Evolutionary conservation across 2,888 invertebrate genomes (phyloP).

Genomic region (Eudasyphora cyanicolor): DNA sequence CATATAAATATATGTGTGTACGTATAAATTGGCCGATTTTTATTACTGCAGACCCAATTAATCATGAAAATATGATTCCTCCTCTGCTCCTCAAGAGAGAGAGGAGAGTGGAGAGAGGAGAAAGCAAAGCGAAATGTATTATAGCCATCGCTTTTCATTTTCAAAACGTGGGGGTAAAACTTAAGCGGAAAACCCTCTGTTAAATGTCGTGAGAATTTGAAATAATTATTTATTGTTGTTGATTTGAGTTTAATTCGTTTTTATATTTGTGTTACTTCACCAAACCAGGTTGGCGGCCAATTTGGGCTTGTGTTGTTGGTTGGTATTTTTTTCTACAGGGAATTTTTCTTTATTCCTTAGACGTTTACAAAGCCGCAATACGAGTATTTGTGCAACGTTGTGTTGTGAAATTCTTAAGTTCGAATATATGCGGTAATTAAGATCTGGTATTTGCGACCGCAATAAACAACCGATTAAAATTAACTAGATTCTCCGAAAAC

Average conservation of each 20-base stretch:
- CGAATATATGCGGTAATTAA: not conserved
- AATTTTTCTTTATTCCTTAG: not conserved
- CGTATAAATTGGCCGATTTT: constrained; percentile 37
- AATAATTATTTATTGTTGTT: constrained; percentile 62
- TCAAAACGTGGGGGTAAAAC: constrained; percentile 31
- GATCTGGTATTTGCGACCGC: not conserved
- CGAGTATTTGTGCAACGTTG: not conserved
- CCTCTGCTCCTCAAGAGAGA: not conserved
- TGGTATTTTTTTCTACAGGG: not conserved
- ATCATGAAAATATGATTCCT: constrained; percentile 51
- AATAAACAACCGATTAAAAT: not conserved
- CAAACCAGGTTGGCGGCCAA: too few relatives aligned
- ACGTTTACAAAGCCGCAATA: not conserved
- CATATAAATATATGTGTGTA: constrained; percentile 2
- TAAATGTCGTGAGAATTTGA: constrained; percentile 66
- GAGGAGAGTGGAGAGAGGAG: not conserved
- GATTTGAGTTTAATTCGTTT: constrained; percentile 29
- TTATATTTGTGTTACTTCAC: not conserved
- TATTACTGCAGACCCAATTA: constrained; percentile 63
- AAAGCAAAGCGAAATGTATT: too few relatives aligned
- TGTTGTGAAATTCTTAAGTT: not conserved
- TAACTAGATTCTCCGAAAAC: not conserved
- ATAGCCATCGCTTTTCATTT: constrained; percentile 16
- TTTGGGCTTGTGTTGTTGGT: not conserved
- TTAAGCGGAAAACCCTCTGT: constrained; percentile 50